Conservation (phyloP, 1,140 invertebrate genomes). For the Cyphomyrmex costatus region DNA sequence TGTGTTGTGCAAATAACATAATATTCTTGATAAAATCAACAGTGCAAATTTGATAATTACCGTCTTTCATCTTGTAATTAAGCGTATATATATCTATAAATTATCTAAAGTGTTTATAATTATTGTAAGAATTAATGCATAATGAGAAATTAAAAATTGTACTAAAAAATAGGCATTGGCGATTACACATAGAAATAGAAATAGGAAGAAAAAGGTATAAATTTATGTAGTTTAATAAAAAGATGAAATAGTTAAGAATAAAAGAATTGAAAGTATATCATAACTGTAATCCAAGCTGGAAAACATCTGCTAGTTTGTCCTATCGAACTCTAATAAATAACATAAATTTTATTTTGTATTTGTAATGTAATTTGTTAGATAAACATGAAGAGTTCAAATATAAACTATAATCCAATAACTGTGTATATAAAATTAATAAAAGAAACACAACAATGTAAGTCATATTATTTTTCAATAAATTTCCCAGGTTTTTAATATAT, state of each 20-base stretch:
- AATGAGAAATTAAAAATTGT: neutral
- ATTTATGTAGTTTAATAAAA: neutral
- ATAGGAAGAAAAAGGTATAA: neutral
- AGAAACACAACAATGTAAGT: too few relatives aligned
- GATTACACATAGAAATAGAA: too few relatives aligned
- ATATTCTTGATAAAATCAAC: neutral
- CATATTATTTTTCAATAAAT: too few relatives aligned
- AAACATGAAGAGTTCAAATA: neutral
- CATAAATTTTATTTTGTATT: constrained; percentile 2
- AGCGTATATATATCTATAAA: too few relatives aligned
- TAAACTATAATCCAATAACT: too few relatives aligned
- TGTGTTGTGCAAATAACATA: neutral
- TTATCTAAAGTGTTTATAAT: neutral
- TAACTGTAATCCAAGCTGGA: constrained; percentile 28
- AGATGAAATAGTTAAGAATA: neutral
- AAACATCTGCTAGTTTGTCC: neutral
- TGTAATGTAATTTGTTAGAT: neutral
- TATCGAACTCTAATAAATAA: constrained; percentile 11
- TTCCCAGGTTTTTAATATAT: too few relatives aligned
- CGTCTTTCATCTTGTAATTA: neutral
- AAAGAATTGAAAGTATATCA: neutral
- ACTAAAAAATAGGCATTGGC: neutral
- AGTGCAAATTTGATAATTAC: neutral
- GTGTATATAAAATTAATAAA: too few relatives aligned
- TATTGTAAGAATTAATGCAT: neutral